Base-by-base conservation (phyloP, 1,140 invertebrate genomes). In the Bacillus rossius region DNA sequence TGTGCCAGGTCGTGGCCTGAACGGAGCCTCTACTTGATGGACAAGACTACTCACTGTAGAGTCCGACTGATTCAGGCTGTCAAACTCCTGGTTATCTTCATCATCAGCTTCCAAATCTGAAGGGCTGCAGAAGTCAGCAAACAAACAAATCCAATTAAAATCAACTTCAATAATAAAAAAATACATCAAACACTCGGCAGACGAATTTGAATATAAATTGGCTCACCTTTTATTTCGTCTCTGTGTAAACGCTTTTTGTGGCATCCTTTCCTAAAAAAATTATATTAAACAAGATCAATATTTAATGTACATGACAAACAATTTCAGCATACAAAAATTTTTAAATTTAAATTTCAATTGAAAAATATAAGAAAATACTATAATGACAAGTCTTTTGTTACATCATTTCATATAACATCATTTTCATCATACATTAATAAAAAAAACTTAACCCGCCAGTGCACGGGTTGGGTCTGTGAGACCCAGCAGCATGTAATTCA, bases 71-170 rank as follows among this genome's bases (percentile, higher is more conserved):
- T 75, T 75, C 22, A 74, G 56, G 40, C 71, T 73, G 52, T 60
- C 63, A 61, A 62, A 57, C 22, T 55, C 55, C 50, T 61, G 54
- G 67, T 81, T 81, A 65, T 83, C 82, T 66, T 84, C 83, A 60
- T 84, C 76, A 64, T 84, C 83, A 26, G 83, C 83, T 61, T 84
- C 83, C 29, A 84, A 69, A 69, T 84, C 83, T 56, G 81, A 83
- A 45, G 81, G 80, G 69, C 80, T 74, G 63, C 1, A 41, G 29
- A 40, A 8, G 8, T 29, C 23, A 29, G 8, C 22, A 40, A 54
- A 14, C 13, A 40, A 16, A 55, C 3, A 55, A 22, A 45, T 53
- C 13, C 22, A 53, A 19, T 13, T 53, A n/a, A 19, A 40, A 23
- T 22, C 8, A 16, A 17, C 7, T 8, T 47, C 22, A 51, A 16